These are phyloP conservation scores for Lindbergichthys nudifrons DNA, from an alignment of 2,797 vertebrate species.

Conservation along the genomic window DNA sequence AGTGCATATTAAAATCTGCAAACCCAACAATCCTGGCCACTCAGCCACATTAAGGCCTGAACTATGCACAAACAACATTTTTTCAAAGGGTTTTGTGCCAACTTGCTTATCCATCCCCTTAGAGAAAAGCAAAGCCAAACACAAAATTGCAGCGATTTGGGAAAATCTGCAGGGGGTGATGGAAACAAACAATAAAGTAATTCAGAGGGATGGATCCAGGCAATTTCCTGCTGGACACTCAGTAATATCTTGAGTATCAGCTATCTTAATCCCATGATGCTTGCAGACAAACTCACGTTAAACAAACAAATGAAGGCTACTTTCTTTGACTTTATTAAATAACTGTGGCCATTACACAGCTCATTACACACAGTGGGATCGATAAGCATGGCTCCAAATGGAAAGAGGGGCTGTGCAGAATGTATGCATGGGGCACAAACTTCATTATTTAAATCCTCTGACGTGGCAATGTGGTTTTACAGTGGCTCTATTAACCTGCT, in stretches of 20 bases:
- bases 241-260: slow-evolving; percentile 32
- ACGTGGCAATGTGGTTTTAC: background rate
- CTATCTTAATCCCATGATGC: slow-evolving; percentile 22
- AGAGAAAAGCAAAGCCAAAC: slow-evolving; percentile 43
- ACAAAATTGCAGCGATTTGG: slow-evolving; percentile 29
- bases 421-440: slow-evolving; percentile 2
- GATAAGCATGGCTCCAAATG: background rate
- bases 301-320: slow-evolving; percentile 4
- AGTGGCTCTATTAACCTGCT: background rate
- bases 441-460: background rate
- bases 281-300: slow-evolving; percentile 1
- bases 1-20: slow-evolving; percentile 17
- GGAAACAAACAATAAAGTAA: slow-evolving; percentile 38
- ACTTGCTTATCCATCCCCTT: slow-evolving; percentile 43
- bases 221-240: slow-evolving; percentile 26
- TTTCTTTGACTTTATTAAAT: slow-evolving; percentile 5
- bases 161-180: slow-evolving; percentile 32
- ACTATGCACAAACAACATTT: slow-evolving; percentile 24
- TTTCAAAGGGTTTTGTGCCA: slow-evolving; percentile 37
- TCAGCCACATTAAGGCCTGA: slow-evolving; percentile 25
- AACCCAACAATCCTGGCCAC: slow-evolving; percentile 27
- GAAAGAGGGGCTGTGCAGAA: background rate
- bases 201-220: slow-evolving; percentile 16
- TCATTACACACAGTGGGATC: background rate
- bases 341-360: slow-evolving; percentile 4